Conservation (phyloP, 2,888 invertebrate species). For the Drosophila siamana region DNA sequence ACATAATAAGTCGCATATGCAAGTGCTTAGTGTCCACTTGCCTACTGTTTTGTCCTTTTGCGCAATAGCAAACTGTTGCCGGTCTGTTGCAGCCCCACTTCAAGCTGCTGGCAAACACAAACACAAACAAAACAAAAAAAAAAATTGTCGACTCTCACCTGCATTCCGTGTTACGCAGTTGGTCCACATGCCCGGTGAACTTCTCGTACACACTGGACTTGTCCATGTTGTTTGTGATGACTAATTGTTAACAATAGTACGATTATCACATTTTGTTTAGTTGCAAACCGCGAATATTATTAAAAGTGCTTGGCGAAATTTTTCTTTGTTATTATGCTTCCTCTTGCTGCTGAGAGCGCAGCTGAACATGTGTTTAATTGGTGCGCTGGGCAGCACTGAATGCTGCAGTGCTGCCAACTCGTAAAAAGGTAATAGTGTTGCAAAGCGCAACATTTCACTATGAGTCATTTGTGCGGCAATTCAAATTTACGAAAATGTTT, state of each 20-base stretch:
- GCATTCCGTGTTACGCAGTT: conserved; percentile 85
- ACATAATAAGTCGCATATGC: not conserved
- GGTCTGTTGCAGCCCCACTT: conserved; percentile 45
- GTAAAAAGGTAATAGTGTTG: conserved; percentile 3
- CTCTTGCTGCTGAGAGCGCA: conserved; percentile 38
- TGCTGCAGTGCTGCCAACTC: conserved; percentile 30
- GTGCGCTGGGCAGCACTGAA: conserved; percentile 41
- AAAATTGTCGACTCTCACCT: conserved; percentile 71
- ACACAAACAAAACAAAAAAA: conserved; percentile 3
- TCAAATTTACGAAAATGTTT: conserved; percentile 11
- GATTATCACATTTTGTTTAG: conserved; percentile 51
- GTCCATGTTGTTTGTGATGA: conserved; percentile 68
- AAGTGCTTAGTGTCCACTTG: not conserved
- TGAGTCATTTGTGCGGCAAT: conserved; percentile 22
- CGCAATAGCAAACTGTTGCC: conserved; percentile 68
- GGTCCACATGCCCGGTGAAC: conserved; percentile 83
- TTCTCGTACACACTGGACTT: conserved; percentile 80
- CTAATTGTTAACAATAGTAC: conserved; percentile 7
- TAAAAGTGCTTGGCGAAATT: conserved; percentile 10
- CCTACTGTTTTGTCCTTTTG: conserved; percentile 21
- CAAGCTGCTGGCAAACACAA: not conserved
- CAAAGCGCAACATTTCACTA: not conserved
- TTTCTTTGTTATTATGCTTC: conserved; percentile 64
- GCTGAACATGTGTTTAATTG: conserved; percentile 42
- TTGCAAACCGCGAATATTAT: conserved; percentile 19